Percentiles rank a stretch among this genome's conserved stretches.
phyloP scores from a whole-genome alignment of 2,797 vertebrate species.

The Mastacembelus armatus region DNA sequence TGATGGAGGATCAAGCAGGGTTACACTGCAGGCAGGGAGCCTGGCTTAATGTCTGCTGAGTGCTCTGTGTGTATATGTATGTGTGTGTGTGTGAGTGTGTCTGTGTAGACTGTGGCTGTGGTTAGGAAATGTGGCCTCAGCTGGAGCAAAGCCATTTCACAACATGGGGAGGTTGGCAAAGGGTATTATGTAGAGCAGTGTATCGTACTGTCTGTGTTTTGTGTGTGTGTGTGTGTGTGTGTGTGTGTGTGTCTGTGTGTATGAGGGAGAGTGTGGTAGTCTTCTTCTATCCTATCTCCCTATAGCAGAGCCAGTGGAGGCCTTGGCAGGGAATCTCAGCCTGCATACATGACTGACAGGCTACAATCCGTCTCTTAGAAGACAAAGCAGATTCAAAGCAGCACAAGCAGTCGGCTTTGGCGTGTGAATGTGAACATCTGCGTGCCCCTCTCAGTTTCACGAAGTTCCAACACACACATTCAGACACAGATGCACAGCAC shows the following conservation, averaged over 20 bases:
- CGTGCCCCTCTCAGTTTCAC: neutral
- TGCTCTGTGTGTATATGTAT: conserved; percentile 38
- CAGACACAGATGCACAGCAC: neutral
- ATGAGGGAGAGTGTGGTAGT: conserved; percentile 18
- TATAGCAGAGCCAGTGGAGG: conserved; percentile 51
- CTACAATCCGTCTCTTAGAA: conserved; percentile 62
- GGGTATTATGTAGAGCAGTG: conserved; percentile 49
- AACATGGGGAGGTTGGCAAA: conserved; percentile 63
- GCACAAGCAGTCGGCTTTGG: conserved; percentile 17
- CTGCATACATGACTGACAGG: conserved; percentile 64
- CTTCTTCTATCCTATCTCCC: conserved; percentile 51
- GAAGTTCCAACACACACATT: conserved; percentile 4
- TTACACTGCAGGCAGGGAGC: conserved; percentile 67
- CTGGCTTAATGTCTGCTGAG: conserved; percentile 60
- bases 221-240: conserved; percentile 31
- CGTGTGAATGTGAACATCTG: neutral
- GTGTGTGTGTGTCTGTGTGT: conserved; percentile 26
- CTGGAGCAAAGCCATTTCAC: conserved; percentile 70
- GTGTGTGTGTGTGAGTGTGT: conserved; percentile 38
- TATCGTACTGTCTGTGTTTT: conserved; percentile 24
- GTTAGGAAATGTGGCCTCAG: conserved; percentile 53
- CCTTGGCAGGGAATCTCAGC: conserved; percentile 56
- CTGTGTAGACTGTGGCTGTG: conserved; percentile 43
- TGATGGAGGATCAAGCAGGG: conserved; percentile 71
- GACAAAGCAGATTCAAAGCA: conserved; percentile 58